Conservation (phyloP, 92 coral and sea anemone species). For the Phenganax subtilis region DNA sequence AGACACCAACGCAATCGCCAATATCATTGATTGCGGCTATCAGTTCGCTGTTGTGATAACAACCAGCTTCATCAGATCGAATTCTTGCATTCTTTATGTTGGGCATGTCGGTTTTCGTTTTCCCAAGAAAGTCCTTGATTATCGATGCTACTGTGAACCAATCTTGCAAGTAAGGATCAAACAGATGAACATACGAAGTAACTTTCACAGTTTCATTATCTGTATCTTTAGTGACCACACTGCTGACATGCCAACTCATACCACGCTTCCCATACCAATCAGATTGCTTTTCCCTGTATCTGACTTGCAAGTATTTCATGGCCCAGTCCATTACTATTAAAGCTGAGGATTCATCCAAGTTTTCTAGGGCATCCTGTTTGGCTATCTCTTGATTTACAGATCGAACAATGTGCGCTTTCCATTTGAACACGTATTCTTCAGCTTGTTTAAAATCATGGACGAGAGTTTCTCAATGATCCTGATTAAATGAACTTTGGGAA, state of each 20-base stretch:
- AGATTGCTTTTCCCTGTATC: background rate
- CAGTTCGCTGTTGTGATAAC: background rate
- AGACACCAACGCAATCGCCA: background rate
- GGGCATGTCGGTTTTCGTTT: background rate
- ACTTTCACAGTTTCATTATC: background rate
- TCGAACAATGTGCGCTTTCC: background rate
- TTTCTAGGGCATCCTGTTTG: background rate
- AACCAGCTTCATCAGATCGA: slow-evolving; percentile 1
- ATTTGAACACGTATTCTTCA: background rate
- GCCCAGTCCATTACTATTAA: background rate
- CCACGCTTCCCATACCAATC: slow-evolving; percentile 1
- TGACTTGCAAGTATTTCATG: background rate
- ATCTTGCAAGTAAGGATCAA: background rate
- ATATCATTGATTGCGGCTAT: background rate
- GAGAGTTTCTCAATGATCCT: background rate
- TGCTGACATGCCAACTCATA: background rate
- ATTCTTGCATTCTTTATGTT: background rate
- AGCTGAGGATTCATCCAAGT: background rate
- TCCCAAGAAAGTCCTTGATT: background rate
- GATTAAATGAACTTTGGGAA: background rate
- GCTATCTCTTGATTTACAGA: background rate
- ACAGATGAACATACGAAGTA: background rate
- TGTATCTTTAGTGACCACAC: background rate
- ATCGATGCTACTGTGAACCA: slow-evolving; percentile 1
- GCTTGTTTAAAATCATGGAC: background rate